A percentile compares a stretch with the other conserved stretches of the same genome.
These are phyloP conservation scores for Otolemur garnettii DNA, from an alignment of 2,113 vertebrate species.

Conservation along the genomic window DNA sequence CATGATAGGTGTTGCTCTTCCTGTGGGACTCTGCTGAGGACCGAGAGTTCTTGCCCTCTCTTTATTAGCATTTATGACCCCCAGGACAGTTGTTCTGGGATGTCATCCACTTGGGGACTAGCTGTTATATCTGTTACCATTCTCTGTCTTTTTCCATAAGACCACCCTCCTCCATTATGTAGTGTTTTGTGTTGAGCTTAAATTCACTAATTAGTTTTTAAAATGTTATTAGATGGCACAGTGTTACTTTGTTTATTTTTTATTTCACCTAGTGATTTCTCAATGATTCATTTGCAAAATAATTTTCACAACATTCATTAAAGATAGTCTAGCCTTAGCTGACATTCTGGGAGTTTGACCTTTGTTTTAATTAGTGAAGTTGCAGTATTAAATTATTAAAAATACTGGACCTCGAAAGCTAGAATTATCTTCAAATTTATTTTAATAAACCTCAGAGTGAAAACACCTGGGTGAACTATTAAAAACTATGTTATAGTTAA, in stretches of 20 bases:
- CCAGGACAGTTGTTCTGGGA: not conserved
- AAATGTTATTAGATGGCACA: not conserved
- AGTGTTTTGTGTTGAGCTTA: not conserved
- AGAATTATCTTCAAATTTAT: not conserved
- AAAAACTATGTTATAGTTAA: constrained; percentile 17
- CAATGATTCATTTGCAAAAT: not conserved
- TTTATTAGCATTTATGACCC: not conserved
- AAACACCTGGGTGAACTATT: constrained; percentile 33
- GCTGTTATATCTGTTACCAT: not conserved
- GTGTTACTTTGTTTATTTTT: not conserved
- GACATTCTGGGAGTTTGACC: not conserved
- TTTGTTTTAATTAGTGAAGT: constrained; percentile 62
- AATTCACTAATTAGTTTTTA: not conserved
- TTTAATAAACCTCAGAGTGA: constrained; percentile 52
- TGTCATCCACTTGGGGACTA: rapidly evolving
- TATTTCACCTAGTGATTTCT: constrained; percentile 18
- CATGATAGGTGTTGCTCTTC: not conserved
- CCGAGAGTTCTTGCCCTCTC: not conserved
- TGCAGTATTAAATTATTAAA: constrained; percentile 24
- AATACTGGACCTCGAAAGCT: not conserved
- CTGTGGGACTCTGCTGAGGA: not conserved
- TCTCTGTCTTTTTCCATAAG: not conserved
- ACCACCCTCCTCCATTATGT: not conserved
- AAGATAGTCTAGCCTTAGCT: not conserved
- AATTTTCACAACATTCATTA: constrained; percentile 40